phyloP scores from a whole-genome alignment of 2,888 invertebrate genomes.

The Apotomis turbidana region DNA sequence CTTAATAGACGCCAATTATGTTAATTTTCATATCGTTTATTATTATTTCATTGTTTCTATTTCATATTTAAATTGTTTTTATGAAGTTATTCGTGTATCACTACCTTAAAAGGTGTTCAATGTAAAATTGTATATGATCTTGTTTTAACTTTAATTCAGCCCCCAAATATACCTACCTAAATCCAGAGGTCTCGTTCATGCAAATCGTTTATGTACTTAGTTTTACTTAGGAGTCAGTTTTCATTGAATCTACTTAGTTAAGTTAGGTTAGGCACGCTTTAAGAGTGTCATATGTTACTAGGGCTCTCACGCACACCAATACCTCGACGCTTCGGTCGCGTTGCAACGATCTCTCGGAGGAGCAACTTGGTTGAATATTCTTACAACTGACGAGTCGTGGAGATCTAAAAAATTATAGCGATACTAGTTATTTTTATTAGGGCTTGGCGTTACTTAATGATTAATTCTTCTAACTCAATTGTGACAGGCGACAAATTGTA shows the following conservation, averaged over 20 bases:
- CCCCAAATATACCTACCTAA: background rate
- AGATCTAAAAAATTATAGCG: too few relatives aligned
- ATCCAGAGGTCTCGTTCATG: background rate
- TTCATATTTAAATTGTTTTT: too few relatives aligned
- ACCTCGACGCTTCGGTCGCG: background rate
- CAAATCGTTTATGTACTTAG: background rate
- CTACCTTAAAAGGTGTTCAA: background rate
- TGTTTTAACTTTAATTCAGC: background rate
- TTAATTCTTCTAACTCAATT: too few relatives aligned
- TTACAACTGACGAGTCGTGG: too few relatives aligned
- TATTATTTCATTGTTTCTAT: too few relatives aligned
- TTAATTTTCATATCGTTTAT: too few relatives aligned
- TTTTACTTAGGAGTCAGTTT: slow-evolving; percentile 5
- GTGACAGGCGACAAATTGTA: too few relatives aligned
- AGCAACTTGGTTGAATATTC: background rate
- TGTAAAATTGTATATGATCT: background rate
- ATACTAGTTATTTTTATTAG: too few relatives aligned
- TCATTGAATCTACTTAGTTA: slow-evolving; percentile 23
- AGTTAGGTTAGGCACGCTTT: slow-evolving; percentile 21
- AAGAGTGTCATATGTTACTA: slow-evolving; percentile 15
- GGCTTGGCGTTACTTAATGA: too few relatives aligned
- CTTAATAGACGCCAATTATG: too few relatives aligned
- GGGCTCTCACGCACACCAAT: slow-evolving; percentile 20
- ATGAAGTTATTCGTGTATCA: too few relatives aligned
- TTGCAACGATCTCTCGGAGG: background rate